A percentile compares a stretch with the other conserved stretches of the same genome.
Evolutionary conservation across 2,797 vertebrate genomes (phyloP).

Genomic region (Poecile montanus): DNA sequence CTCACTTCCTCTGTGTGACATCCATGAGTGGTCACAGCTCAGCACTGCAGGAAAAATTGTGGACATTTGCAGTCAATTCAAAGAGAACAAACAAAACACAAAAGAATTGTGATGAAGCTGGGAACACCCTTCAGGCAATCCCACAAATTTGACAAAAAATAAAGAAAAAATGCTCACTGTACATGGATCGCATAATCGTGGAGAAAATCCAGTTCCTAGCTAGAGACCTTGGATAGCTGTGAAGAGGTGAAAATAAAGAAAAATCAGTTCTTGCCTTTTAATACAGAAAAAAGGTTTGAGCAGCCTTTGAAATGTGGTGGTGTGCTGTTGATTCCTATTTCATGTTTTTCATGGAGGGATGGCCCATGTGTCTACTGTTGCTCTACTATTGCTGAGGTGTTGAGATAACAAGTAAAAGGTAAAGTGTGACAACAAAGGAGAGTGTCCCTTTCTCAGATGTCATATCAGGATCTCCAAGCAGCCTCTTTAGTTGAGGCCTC

Average conservation of each 20-base stretch:
- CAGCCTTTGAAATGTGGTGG: neutral
- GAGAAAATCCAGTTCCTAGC: neutral
- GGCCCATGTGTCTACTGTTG: neutral
- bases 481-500: neutral
- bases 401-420: neutral
- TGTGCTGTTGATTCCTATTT: neutral
- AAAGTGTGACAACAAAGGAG: neutral
- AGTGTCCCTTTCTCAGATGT: neutral
- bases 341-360: neutral
- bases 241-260: neutral
- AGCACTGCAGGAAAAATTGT: neutral
- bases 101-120: neutral
- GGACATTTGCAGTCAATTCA: neutral
- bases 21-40: neutral
- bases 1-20: neutral
- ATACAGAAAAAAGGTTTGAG: neutral
- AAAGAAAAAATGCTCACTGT: neutral
- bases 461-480: neutral
- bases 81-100: neutral
- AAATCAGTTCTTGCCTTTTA: neutral
- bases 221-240: neutral
- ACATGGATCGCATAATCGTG: neutral
- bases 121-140: neutral
- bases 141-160: neutral
- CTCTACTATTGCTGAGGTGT: neutral